These are phyloP conservation scores for Tetraneura akinire DNA, from an alignment of 1,140 invertebrate genomes.

Conservation along the genomic window DNA sequence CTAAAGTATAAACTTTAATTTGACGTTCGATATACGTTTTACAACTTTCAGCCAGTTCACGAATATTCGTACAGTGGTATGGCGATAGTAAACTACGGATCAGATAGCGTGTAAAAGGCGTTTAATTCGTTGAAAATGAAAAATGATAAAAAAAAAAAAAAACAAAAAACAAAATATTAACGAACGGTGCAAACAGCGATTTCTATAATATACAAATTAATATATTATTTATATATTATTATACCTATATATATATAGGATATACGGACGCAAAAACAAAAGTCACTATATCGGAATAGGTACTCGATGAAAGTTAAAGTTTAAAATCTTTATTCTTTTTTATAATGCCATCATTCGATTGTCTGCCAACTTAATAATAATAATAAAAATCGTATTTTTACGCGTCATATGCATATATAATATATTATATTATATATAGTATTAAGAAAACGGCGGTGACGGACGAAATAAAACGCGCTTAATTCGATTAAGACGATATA, in stretches of 20 bases:
- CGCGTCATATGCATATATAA: too few species aligned
- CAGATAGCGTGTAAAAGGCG: too few species aligned
- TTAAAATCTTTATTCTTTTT: not conserved
- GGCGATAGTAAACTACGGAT: too few species aligned
- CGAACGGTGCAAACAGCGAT: too few species aligned
- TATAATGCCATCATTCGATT: not conserved
- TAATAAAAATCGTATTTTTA: constrained; percentile 13
- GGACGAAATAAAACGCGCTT: constrained; percentile 26
- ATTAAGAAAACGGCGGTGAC: constrained; percentile 12
- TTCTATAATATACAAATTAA: too few species aligned
- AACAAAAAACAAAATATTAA: too few species aligned
- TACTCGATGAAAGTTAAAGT: not conserved
- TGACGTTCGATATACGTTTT: not conserved
- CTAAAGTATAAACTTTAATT: not conserved
- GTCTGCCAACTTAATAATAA: not conserved
- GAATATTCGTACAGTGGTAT: too few species aligned
- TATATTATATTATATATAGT: not conserved
- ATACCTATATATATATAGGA: not conserved
- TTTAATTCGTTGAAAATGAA: too few species aligned
- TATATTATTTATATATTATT: too few species aligned
- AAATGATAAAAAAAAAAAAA: too few species aligned
- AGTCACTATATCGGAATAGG: not conserved
- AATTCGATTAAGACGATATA: constrained; percentile 40
- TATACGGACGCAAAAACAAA: not conserved
- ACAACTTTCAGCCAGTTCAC: not conserved